Conservation (phyloP, 2,888 invertebrate species). For the Cremastinae sp. region DNA sequence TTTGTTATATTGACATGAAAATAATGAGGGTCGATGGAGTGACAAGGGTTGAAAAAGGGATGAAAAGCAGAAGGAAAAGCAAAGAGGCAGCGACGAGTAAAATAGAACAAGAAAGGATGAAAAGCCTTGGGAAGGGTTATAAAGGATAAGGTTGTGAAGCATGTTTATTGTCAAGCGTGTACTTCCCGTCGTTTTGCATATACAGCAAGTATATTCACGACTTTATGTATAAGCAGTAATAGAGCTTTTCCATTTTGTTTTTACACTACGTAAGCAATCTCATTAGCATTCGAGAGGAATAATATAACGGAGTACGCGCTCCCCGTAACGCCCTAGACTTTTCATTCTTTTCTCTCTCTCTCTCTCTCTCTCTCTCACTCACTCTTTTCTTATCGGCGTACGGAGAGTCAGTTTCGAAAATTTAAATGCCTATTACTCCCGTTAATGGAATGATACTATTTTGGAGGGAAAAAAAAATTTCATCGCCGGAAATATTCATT, state of each 20-base stretch:
- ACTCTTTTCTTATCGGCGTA: conserved; percentile 42
- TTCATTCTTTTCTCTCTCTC: conserved; percentile 7
- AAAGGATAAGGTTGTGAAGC: conserved; percentile 21
- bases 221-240: conserved; percentile 33
- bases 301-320: conserved; percentile 47
- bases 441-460: conserved; percentile 24
- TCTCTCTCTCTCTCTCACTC: conserved; percentile 9
- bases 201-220: conserved; percentile 17
- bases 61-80: conserved; percentile 45
- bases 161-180: conserved; percentile 61
- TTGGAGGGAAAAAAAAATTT: conserved; percentile 19
- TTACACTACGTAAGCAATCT: conserved; percentile 52
- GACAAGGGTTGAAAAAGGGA: conserved; percentile 23
- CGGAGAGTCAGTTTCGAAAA: conserved; percentile 35
- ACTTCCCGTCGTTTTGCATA: conserved; percentile 58
- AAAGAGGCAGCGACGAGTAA: conserved; percentile 3
- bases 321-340: conserved; percentile 31
- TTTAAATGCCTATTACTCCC: conserved; percentile 38
- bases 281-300: conserved; percentile 59
- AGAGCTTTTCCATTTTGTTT: conserved; percentile 53
- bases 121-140: neutral
- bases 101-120: conserved; percentile 3
- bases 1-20: no score
- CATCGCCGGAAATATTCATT: conserved; percentile 23
- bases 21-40: no score